A percentile compares a stretch with the other conserved stretches of the same genome.
phyloP scores from a whole-genome alignment of 1,140 invertebrate species.

The Mya arenaria region DNA sequence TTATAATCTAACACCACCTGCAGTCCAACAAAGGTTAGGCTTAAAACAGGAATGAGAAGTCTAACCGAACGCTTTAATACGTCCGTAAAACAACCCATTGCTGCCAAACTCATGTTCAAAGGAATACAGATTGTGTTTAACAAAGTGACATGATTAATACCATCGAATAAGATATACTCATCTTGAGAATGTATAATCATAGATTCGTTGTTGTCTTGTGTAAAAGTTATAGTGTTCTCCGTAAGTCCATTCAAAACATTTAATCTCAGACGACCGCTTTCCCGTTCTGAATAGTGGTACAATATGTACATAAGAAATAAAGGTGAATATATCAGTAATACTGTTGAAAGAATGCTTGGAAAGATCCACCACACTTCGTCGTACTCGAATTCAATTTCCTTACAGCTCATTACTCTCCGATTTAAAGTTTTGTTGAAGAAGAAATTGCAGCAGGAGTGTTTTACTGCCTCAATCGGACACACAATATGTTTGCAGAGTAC shows the following conservation, averaged over 20 bases:
- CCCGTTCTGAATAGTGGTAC: too few relatives aligned
- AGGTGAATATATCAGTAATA: conserved; percentile 28
- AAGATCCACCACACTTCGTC: conserved; percentile 21
- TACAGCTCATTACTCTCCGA: neutral
- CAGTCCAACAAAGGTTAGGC: conserved; percentile 1
- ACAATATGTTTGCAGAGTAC: conserved; percentile 40
- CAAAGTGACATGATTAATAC: neutral
- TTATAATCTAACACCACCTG: conserved; percentile 14
- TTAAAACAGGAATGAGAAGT: conserved; percentile 2
- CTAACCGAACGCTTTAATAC: neutral
- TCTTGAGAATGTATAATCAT: neutral
- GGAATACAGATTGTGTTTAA: neutral
- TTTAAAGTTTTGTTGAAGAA: neutral
- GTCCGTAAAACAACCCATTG: neutral
- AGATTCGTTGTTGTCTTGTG: too few relatives aligned
- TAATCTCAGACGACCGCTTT: too few relatives aligned
- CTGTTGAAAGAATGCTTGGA: conserved; percentile 11
- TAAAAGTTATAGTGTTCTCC: too few relatives aligned
- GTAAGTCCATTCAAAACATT: neutral
- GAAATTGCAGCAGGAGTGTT: conserved; percentile 21
- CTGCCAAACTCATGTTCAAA: neutral
- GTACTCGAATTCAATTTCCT: neutral
- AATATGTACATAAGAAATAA: conserved; percentile 18
- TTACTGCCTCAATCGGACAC: conserved; percentile 31
- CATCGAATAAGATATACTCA: conserved; percentile 17